Conservation (phyloP, 2,888 invertebrate species). For the Allygus modestus region DNA sequence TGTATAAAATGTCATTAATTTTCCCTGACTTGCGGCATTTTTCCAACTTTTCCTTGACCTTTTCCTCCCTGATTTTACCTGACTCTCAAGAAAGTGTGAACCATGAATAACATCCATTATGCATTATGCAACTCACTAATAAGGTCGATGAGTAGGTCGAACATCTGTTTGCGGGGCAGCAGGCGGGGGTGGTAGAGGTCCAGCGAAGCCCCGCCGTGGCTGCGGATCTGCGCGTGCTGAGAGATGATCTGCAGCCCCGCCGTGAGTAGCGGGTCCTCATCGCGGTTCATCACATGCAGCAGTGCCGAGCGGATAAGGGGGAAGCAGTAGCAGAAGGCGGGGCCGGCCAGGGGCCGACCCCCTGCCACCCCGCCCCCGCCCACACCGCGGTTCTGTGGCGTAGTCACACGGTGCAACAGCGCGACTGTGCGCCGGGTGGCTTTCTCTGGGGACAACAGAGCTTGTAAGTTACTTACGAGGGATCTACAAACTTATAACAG, state of each 20-base stretch:
- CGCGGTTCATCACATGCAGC: slow-evolving; percentile 74
- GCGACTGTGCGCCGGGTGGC: slow-evolving; percentile 62
- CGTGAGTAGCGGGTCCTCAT: slow-evolving; percentile 78
- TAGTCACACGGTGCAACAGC: slow-evolving; percentile 52
- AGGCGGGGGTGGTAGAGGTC: slow-evolving; percentile 85
- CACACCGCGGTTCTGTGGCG: slow-evolving; percentile 52
- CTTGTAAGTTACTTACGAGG: too few relatives aligned
- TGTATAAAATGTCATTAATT: too few relatives aligned
- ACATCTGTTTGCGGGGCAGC: slow-evolving; percentile 89
- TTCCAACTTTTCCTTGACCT: too few relatives aligned
- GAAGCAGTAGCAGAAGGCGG: slow-evolving; percentile 91
- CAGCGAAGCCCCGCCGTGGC: slow-evolving; percentile 72
- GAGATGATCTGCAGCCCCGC: slow-evolving; percentile 82
- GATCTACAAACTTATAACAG: too few relatives aligned
- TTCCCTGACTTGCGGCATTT: too few relatives aligned
- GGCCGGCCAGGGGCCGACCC: slow-evolving; percentile 79
- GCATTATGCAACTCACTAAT: slow-evolving; percentile 84
- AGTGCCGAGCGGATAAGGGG: slow-evolving; percentile 84
- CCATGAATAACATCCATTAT: too few relatives aligned
- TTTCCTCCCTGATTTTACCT: too few relatives aligned
- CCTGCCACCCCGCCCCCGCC: slow-evolving; percentile 35
- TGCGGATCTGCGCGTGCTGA: slow-evolving; percentile 84
- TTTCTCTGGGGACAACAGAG: slow-evolving; percentile 61
- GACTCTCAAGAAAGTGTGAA: too few relatives aligned
- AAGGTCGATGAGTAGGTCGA: slow-evolving; percentile 86